Evolutionary conservation across 2,888 invertebrate genomes (phyloP).

Genomic region (Zeuzera pyrina): DNA sequence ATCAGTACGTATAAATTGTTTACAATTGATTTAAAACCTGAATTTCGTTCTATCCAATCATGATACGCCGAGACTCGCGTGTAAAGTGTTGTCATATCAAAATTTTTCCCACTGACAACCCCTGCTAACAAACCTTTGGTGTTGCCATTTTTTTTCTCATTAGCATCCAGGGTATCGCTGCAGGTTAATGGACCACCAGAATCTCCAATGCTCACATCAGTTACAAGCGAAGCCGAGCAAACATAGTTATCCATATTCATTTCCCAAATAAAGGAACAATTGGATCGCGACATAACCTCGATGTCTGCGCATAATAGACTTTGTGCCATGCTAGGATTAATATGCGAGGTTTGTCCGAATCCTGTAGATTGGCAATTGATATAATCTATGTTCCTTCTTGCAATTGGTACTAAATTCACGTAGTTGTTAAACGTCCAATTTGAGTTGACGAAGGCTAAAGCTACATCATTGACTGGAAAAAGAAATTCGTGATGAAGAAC

Average conservation of each 20-base stretch:
- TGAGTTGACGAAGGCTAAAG: conserved; percentile 23
- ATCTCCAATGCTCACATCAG: conserved; percentile 39
- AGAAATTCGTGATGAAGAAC: conserved; percentile 19
- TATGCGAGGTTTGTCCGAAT: conserved; percentile 27
- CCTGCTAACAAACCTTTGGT: conserved; percentile 34
- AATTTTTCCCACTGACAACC: conserved; percentile 47
- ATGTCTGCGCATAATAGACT: conserved; percentile 32
- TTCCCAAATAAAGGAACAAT: conserved; percentile 37
- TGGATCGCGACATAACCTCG: conserved; percentile 21
- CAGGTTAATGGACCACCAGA: conserved; percentile 51
- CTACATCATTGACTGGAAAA: conserved; percentile 37
- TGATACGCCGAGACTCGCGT: conserved; percentile 26
- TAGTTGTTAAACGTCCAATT: conserved; percentile 23
- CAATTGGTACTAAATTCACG: conserved; percentile 24
- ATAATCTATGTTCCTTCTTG: conserved; percentile 25
- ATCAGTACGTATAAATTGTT: no score
- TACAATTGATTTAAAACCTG: no score
- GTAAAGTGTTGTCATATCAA: conserved; percentile 33
- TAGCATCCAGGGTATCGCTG: conserved; percentile 24
- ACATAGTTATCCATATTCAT: conserved; percentile 37
- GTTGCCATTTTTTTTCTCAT: no score
- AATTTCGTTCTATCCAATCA: conserved; percentile 28
- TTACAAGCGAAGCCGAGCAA: conserved; percentile 28
- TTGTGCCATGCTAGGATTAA: conserved; percentile 14
- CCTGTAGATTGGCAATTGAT: conserved; percentile 32